Base-by-base conservation (phyloP, 2,888 invertebrate species). In the Oxytorus armatus region DNA sequence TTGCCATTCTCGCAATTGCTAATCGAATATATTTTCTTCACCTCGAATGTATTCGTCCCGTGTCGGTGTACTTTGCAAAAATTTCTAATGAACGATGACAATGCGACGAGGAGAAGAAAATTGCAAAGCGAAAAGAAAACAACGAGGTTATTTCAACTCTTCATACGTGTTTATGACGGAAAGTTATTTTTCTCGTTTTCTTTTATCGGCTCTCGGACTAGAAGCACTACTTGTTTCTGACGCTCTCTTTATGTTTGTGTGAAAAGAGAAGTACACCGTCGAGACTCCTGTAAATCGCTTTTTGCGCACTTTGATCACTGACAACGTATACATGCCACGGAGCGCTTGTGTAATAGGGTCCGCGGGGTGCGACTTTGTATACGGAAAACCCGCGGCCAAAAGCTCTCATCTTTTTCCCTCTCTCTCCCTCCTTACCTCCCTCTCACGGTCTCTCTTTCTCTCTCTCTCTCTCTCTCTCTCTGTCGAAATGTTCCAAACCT, bases 301-400 rank as follows among this genome's bases (percentile, higher is more conserved):
- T 68, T 61, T 42, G 18, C 21, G 29, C 51, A 29, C 75, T 68
- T 68, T 75, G 29, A 18, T 59, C n/a, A 42, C 18, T 33, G 18
- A 11, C 25, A 21, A 21, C 14, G 14, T 47, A 3, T 42, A 8
- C 1, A 14, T 23, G 16, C 5, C 16, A 25, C 53, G n/a, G n/a
- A n/a, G n/a, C n/a, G 0, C 23, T 36, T 33, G 25, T 65, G 44
- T 33, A 55, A 55, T 42, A 21, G 5, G 33, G 49, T 39, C 44
- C n/a, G 21, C 11, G 44, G 21, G 5, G 47, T n/a, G 29, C 7
- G 10, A 36, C 59, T 39, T 70, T 59, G 36, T 59, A 36, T 39
- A 21, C 10, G 23, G 7, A 44, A n/a, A n/a, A 23, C 29, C 8
- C 23, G 49, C 39, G 65, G 10, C 8, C 36, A 36, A 51, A 51